A percentile compares a stretch with the other conserved stretches of the same genome.
These are phyloP conservation scores for Imbricaverruca yamaguchii DNA, from an alignment of 2,888 invertebrate species.

Conservation along the genomic window DNA sequence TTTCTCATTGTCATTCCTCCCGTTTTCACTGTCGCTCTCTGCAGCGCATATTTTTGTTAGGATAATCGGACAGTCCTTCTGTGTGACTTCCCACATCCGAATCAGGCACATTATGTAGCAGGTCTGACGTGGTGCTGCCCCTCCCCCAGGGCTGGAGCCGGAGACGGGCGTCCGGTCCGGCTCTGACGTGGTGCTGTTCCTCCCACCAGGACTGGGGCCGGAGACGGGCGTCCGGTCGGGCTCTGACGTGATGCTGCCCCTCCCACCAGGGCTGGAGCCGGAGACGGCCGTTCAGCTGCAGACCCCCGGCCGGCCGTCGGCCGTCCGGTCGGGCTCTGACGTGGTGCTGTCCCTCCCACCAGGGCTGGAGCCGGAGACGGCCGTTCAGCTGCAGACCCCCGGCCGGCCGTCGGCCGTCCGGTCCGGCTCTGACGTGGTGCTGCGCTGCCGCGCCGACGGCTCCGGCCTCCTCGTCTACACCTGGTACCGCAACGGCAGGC, in stretches of 20 bases:
- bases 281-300: not conserved
- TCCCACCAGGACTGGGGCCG: too few species aligned
- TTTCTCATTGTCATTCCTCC: not conserved
- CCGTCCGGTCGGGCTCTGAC: not conserved
- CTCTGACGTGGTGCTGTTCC: too few species aligned
- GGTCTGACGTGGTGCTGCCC: too few species aligned
- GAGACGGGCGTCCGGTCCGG: too few species aligned
- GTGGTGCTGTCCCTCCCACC: not conserved
- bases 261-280: not conserved
- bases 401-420: not conserved
- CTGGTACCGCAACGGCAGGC: not conserved
- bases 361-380: not conserved
- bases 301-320: not conserved
- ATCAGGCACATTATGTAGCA: not conserved
- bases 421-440: not conserved
- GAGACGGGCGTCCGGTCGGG: too few species aligned
- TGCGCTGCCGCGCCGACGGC: conserved; percentile 3
- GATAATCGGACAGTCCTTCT: not conserved
- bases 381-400: not conserved
- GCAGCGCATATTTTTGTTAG: too few species aligned
- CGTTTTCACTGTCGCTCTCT: too few species aligned
- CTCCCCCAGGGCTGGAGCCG: too few species aligned
- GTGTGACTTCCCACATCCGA: not conserved
- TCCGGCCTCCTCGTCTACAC: not conserved
- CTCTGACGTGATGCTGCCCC: too few species aligned